These are phyloP conservation scores for Bubo scandiacus DNA, from an alignment of 2,113 vertebrate species.

Conservation along the genomic window DNA sequence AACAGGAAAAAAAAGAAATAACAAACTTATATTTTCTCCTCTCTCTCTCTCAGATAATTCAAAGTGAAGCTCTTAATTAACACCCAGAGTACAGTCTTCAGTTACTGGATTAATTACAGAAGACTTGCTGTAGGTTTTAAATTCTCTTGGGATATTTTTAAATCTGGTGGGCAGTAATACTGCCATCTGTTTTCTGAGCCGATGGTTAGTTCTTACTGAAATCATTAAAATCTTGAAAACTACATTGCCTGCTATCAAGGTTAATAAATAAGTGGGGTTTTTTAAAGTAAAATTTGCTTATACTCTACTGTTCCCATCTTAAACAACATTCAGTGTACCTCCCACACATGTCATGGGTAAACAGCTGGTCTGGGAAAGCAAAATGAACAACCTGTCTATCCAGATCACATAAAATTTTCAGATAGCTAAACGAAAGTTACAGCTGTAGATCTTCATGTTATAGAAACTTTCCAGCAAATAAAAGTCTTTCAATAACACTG, in stretches of 20 bases:
- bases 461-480: not conserved
- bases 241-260: not conserved
- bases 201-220: constrained; percentile 19
- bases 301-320: not conserved
- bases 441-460: not conserved
- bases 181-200: constrained; percentile 56
- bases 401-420: not conserved
- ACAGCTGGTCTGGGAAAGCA: constrained; percentile 4
- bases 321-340: not conserved
- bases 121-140: constrained; percentile 48
- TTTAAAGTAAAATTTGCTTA: not conserved
- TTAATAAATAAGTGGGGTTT: not conserved
- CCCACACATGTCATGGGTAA: not conserved
- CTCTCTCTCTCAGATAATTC: constrained; percentile 21
- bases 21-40: not conserved
- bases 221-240: constrained; percentile 39
- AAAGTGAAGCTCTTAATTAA: constrained; percentile 57
- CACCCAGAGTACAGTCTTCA: constrained; percentile 38
- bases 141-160: constrained; percentile 63
- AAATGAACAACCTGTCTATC: not conserved
- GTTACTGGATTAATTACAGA: constrained; percentile 65
- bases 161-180: constrained; percentile 54
- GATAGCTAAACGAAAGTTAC: not conserved
- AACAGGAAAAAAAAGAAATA: not conserved
- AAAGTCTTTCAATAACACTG: not conserved